Conservation (phyloP, 2,113 vertebrate species). For the Malaclemys terrapin region DNA sequence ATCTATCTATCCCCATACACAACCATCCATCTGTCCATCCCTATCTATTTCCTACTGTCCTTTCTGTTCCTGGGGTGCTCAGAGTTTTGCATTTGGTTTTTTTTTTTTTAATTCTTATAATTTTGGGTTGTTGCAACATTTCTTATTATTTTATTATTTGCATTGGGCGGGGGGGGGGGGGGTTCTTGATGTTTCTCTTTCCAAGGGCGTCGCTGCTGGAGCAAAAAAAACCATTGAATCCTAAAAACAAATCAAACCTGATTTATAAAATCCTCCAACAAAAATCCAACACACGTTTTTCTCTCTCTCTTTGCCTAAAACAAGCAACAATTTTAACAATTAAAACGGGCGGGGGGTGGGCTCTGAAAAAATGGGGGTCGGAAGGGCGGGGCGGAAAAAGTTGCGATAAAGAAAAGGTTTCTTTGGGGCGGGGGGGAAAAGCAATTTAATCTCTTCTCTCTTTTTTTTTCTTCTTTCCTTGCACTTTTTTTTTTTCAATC, state of each 20-base stretch:
- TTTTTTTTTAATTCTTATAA: conserved; percentile 17
- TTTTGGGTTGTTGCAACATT: conserved; percentile 6
- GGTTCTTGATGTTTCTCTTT: background rate
- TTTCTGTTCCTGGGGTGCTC: background rate
- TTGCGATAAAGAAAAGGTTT: conserved; percentile 57
- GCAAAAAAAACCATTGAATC: background rate
- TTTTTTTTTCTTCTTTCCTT: conserved; percentile 94
- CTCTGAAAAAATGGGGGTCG: conserved; percentile 40
- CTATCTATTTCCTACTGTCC: conserved; percentile 16
- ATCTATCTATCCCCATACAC: background rate
- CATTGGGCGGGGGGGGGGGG: background rate
- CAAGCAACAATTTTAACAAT: background rate
- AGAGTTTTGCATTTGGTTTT: background rate
- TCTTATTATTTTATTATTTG: background rate
- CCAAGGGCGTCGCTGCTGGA: background rate
- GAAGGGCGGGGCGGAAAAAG: conserved; percentile 59
- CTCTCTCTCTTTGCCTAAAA: background rate
- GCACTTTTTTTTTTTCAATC: conserved; percentile 87
- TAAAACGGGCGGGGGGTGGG: conserved; percentile 51
- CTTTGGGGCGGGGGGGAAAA: conserved; percentile 72
- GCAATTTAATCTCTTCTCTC: conserved; percentile 94
- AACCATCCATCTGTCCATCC: background rate
- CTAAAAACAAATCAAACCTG: background rate
- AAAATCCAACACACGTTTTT: background rate
- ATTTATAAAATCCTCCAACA: background rate